Evolutionary conservation across 2,113 vertebrate genomes (phyloP).

Genomic region (Myiopsitta monachus): DNA sequence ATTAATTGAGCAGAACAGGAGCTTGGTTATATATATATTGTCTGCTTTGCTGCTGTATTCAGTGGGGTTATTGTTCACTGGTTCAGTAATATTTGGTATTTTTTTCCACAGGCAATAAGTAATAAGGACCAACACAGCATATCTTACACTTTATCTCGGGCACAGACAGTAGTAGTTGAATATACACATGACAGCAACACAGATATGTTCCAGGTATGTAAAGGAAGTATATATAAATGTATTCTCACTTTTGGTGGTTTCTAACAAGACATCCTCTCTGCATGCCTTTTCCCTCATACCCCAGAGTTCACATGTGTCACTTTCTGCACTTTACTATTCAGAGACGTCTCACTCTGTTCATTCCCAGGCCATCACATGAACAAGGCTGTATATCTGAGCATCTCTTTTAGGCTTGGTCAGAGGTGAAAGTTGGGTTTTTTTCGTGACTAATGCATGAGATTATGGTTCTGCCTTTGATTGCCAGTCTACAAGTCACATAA

Average conservation of each 20-base stretch:
- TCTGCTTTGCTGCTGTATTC: not conserved
- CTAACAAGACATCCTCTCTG: not conserved
- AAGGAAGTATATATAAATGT: not conserved
- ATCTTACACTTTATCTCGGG: slow-evolving; percentile 96
- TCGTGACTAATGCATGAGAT: not conserved
- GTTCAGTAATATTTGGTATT: not conserved
- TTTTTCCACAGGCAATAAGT: slow-evolving; percentile 88
- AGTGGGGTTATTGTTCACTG: not conserved
- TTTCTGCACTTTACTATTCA: not conserved
- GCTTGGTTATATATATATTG: not conserved
- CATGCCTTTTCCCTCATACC: not conserved
- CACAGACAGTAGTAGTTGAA: slow-evolving; percentile 97
- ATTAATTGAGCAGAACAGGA: not conserved
- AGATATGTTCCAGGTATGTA: slow-evolving; percentile 94
- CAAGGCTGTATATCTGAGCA: not conserved
- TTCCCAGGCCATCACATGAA: not conserved
- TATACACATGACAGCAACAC: slow-evolving; percentile 97
- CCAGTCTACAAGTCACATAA: not conserved
- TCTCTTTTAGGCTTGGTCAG: not conserved
- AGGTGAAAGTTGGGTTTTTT: not conserved
- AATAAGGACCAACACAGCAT: slow-evolving; percentile 99
- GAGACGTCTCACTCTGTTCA: not conserved
- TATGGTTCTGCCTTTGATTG: not conserved
- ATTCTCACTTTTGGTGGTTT: not conserved
- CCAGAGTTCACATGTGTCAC: not conserved